Conservation (phyloP, 2,888 invertebrate genomes). For the Notodonta dromedarius region DNA sequence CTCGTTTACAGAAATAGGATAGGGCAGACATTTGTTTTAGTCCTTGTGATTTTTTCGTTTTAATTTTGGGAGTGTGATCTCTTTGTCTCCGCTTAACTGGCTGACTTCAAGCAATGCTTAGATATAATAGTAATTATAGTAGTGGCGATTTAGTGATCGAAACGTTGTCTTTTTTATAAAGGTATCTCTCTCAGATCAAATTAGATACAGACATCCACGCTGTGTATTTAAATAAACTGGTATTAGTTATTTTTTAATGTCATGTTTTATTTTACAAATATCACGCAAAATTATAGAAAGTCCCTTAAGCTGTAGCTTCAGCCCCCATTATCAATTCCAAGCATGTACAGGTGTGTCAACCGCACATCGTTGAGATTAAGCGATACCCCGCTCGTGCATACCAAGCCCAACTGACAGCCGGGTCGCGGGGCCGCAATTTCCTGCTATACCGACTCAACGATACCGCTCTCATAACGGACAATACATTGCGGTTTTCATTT, state of each 20-base stretch:
- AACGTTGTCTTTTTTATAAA: no score
- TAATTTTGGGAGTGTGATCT: no score
- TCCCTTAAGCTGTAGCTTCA: constrained; percentile 18
- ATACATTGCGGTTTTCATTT: constrained; percentile 55
- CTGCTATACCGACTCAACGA: constrained; percentile 50
- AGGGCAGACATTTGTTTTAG: neutral
- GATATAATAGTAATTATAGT: no score
- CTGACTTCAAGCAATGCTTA: no score
- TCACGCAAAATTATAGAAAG: neutral
- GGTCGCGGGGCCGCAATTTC: constrained; percentile 60
- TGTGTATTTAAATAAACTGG: no score
- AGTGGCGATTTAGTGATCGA: no score
- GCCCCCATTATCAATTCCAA: constrained; percentile 36
- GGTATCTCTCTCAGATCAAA: no score
- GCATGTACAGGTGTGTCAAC: constrained; percentile 39
- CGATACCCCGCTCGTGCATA: constrained; percentile 33
- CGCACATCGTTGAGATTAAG: constrained; percentile 33
- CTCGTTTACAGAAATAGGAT: neutral
- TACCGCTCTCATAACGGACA: constrained; percentile 50
- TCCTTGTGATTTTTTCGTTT: neutral
- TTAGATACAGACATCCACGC: no score
- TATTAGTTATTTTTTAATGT: no score
- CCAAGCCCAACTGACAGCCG: constrained; percentile 33
- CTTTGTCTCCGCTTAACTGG: no score
- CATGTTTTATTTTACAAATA: no score